Conservation (phyloP, 2,888 invertebrate genomes). For the Blastobasis adustella region DNA sequence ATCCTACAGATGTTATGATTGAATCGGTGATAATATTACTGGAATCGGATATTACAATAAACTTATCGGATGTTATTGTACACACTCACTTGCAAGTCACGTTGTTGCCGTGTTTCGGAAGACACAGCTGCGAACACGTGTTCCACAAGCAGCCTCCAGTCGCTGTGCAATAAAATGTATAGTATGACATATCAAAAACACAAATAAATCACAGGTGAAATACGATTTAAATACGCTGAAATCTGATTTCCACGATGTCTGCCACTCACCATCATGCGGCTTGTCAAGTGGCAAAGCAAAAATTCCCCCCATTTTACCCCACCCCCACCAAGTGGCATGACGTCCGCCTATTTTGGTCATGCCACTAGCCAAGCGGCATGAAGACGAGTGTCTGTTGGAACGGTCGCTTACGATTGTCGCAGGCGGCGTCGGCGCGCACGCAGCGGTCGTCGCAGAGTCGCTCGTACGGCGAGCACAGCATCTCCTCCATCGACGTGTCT, state of each 20-base stretch:
- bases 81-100: slow-evolving; percentile 62
- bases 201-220: no score
- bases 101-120: slow-evolving; percentile 58
- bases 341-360: no score
- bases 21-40: no score
- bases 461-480: slow-evolving; percentile 21
- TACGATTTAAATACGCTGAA: no score
- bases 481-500: slow-evolving; percentile 18
- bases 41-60: no score
- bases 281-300: no score
- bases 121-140: slow-evolving; percentile 86
- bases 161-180: slow-evolving; percentile 11
- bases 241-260: not conserved
- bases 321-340: no score
- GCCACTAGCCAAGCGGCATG: not conserved
- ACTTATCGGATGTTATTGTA: no score
- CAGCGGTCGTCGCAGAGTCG: slow-evolving; percentile 42
- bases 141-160: slow-evolving; percentile 77
- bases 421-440: slow-evolving; percentile 32
- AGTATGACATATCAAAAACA: no score
- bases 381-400: not conserved
- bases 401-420: slow-evolving; percentile 26
- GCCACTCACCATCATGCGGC: no score
- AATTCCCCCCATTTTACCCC: no score
- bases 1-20: no score